phyloP scores from a whole-genome alignment of 2,888 invertebrate species.

The Taenaris catops region DNA sequence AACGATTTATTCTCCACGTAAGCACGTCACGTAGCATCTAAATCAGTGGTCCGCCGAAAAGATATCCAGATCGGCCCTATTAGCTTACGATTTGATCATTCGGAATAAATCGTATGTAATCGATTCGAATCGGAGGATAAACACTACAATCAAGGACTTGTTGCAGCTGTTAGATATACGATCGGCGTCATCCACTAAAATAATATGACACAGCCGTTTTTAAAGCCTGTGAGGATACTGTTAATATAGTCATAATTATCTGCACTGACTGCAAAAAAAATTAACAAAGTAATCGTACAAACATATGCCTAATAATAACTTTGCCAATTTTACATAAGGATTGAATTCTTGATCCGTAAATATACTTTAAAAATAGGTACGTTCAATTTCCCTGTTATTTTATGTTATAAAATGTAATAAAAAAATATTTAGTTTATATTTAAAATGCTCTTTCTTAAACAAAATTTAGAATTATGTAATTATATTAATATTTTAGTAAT shows the following conservation, averaged over 20 bases:
- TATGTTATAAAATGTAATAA: too few species aligned
- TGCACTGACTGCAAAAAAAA: conserved; percentile 48
- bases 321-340: too few species aligned
- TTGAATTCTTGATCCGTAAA: too few species aligned
- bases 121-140: conserved; percentile 69
- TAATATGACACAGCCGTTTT: conserved; percentile 78
- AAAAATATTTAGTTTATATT: too few species aligned
- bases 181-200: conserved; percentile 75
- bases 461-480: too few species aligned
- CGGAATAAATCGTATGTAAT: conserved; percentile 69
- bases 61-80: conserved; percentile 67
- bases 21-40: conserved; percentile 73
- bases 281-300: too few species aligned
- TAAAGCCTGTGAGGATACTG: conserved; percentile 42
- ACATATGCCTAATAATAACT: too few species aligned
- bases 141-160: conserved; percentile 68
- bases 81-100: conserved; percentile 67
- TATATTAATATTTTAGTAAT: too few species aligned
- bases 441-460: too few species aligned
- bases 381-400: too few species aligned
- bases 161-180: conserved; percentile 72
- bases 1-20: conserved; percentile 70
- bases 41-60: conserved; percentile 72
- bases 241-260: conserved; percentile 47
- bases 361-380: too few species aligned